A percentile compares a stretch with the other conserved stretches of the same genome.
Conservation (phyloP, 2,888 invertebrate genomes). For the Lymantria monacha region DNA sequence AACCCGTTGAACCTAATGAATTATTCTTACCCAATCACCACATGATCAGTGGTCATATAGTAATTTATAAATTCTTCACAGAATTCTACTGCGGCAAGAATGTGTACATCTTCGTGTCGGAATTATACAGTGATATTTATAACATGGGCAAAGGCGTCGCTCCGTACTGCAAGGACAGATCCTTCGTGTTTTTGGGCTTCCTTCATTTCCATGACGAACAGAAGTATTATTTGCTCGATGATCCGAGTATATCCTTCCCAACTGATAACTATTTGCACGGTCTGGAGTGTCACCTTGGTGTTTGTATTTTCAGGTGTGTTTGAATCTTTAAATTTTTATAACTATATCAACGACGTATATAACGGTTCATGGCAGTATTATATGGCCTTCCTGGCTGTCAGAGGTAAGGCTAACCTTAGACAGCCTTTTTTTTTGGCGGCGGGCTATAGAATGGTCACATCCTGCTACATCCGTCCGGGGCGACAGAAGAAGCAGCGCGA, state of each 20-base stretch:
- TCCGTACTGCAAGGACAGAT: constrained; percentile 68
- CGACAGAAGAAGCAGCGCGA: too few relatives aligned
- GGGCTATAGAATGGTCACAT: too few relatives aligned
- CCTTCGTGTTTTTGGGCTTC: constrained; percentile 71
- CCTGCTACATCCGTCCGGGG: too few relatives aligned
- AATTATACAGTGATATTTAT: constrained; percentile 72
- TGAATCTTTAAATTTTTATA: background rate
- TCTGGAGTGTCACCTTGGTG: constrained; percentile 65
- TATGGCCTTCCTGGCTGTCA: too few relatives aligned
- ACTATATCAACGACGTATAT: background rate
- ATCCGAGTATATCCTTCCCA: constrained; percentile 67
- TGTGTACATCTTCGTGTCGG: constrained; percentile 70
- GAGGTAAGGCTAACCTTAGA: too few relatives aligned
- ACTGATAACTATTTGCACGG: constrained; percentile 73
- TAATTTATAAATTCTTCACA: constrained; percentile 24
- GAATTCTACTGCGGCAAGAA: constrained; percentile 75
- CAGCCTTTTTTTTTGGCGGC: too few relatives aligned
- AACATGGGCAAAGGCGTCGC: constrained; percentile 64
- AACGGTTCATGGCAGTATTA: background rate
- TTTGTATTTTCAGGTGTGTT: constrained; percentile 68
- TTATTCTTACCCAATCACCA: too few relatives aligned
- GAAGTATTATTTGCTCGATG: constrained; percentile 69
- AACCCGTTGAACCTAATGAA: too few relatives aligned
- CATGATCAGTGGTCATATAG: too few relatives aligned
- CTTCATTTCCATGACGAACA: constrained; percentile 68